Conservation (phyloP, 2,888 invertebrate species). For the Drosophila algonquin region DNA sequence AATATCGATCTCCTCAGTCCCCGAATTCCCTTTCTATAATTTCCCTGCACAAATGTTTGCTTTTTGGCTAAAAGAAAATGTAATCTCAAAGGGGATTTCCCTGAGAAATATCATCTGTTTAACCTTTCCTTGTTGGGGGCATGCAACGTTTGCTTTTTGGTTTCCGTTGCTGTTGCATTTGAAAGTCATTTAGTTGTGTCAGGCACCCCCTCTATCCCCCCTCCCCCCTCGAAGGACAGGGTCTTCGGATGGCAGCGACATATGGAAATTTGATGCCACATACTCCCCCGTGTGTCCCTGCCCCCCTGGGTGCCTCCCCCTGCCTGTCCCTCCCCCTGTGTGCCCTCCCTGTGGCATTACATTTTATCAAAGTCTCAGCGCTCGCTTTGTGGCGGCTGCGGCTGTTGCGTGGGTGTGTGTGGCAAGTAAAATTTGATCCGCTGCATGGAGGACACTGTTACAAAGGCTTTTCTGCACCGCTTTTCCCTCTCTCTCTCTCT, state of each 20-base stretch:
- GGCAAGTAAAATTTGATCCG: conserved; percentile 48
- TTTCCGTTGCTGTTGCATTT: conserved; percentile 2
- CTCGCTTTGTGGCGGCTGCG: conserved; percentile 5
- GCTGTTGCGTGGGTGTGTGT: conserved; percentile 9
- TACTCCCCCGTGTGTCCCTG: not conserved
- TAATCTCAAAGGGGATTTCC: not conserved
- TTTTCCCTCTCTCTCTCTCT: not conserved
- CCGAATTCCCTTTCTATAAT: too few species aligned
- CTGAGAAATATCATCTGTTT: not conserved
- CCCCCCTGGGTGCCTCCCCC: too few species aligned
- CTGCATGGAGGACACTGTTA: conserved; percentile 48
- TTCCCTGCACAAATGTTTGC: not conserved
- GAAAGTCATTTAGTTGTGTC: conserved; percentile 23
- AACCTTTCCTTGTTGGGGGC: not conserved
- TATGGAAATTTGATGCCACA: conserved; percentile 49
- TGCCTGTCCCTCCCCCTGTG: not conserved
- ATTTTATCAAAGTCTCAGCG: conserved; percentile 38
- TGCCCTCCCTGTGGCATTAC: conserved; percentile 35
- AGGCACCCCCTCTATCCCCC: conserved; percentile 6
- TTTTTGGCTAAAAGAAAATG: not conserved
- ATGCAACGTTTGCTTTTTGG: not conserved
- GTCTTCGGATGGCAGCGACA: conserved; percentile 41
- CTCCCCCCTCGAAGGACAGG: conserved; percentile 6
- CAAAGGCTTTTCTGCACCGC: conserved; percentile 54
- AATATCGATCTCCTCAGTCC: too few species aligned